Base-by-base conservation (phyloP, 2,113 vertebrate species). In the Thymallus thymallus region DNA sequence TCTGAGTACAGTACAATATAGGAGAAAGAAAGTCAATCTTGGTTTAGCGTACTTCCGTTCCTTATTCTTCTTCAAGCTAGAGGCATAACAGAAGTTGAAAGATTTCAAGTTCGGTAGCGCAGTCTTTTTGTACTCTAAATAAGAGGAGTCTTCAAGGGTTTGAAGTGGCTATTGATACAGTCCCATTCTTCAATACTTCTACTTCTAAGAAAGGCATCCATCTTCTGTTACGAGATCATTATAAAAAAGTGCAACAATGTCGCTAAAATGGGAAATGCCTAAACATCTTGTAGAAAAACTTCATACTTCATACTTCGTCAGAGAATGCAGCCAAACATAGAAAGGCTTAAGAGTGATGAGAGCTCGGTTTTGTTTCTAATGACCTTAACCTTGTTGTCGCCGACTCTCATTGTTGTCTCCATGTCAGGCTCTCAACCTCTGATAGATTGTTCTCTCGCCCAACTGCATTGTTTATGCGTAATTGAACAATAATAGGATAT, bases 141-240 rank as follows among this genome's bases (percentile, higher is more conserved):
- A 67, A 85, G 79, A 79, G 84, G 73, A 14, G 70, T 72, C 79
- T 78, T 70, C 64, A 67, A 85, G 69, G 70, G 46, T 78, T 83
- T 77, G 67, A 45, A 72, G 73, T 78, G 77, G 76, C 76, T 80
- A 77, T 82, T 85, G 84, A 85, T 85, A 77, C 75, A n/a, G 14
- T 16, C 23, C 68, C 48, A 23, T 24, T 62, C 70, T 32, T 62
- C 68, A 18, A 23, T 56, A 32, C 1, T 12, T 41, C 35, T 41
- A 55, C 80, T 65, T 69, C 48, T 64, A 26, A 65, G 67, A 80
- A 75, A 87, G 61, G 65, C 80, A 74, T 84, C 78, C 30, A 75
- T 87, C 84, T 85, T 87, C 81, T 85, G 83, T 80, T 81, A 87
- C 78, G 84, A 84, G 79, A 79, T 71, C 76, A 84, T 82, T 68